Base-by-base conservation (phyloP, 2,113 vertebrate species). In the Narcine bancroftii region DNA sequence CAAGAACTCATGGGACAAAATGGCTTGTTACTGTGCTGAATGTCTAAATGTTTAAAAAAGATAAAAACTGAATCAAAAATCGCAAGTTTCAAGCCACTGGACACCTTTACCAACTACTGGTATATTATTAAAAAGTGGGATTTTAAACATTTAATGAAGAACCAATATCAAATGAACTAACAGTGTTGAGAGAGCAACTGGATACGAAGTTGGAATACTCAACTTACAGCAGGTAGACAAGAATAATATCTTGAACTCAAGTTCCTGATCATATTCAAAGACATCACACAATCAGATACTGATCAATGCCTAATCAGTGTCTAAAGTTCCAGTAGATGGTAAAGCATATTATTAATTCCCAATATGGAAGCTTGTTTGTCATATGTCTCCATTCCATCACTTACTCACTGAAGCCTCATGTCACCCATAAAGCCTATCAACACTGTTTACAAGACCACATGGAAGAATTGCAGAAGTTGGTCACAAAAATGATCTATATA, bases 11-110 rank as follows among this genome's bases (percentile, higher is more conserved):
- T n/a, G n/a, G n/a, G n/a, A n/a, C n/a, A n/a, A n/a, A n/a, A n/a
- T n/a, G n/a, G n/a, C n/a, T n/a, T n/a, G n/a, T n/a, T n/a, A n/a
- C n/a, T n/a, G n/a, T n/a, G n/a, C n/a, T n/a, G n/a, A n/a, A n/a
- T n/a, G n/a, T n/a, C n/a, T n/a, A n/a, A n/a, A n/a, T n/a, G n/a
- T n/a, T n/a, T n/a, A n/a, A n/a, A n/a, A n/a, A n/a, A n/a, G n/a
- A n/a, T n/a, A n/a, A 45, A 71, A 91, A 91, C 89, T 69, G 39
- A 89, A 89, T 63, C 3, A n/a, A 39, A 66, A 66, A 89, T 89
- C 53, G 39, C 45, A 45, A 66, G 53, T 87, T 87, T 9, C 60
- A 89, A 66, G 39, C 53, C 87, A 42, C 87, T 39, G 26, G 63
- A 24, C 47, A 71, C 13, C 42, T 89, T 42, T 42, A 39, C 36